Base-by-base conservation (phyloP, 1,140 invertebrate genomes). In the Trichomalopsis sarcophagae region DNA sequence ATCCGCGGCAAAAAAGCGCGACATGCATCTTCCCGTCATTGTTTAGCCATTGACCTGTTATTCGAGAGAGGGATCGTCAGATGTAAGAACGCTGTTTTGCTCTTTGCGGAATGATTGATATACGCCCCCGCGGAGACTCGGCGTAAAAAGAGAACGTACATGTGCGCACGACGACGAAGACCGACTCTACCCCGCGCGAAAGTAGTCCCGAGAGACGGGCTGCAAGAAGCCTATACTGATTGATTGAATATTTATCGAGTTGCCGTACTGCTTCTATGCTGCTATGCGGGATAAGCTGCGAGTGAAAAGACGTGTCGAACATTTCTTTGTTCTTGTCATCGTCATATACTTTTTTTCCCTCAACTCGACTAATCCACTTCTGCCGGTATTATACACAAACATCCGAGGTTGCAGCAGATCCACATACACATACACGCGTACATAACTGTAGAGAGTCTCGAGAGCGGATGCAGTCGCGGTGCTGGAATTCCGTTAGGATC, bases 401-500 rank as follows among this genome's bases (percentile, higher is more conserved):
- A 62, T 62, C 21, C 55, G n/a, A n/a, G 55, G n/a, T 21, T 62
- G 55, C 55, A 36, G 17, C 17, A n/a, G 21, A 21, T 5, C 5
- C 55, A 62, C 17, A 62, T 21, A 21, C 55, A 62, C 17, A 62
- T 21, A 5, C 21, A 9, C 21, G 55, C 5, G 17, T 62, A n/a
- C 17, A 62, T 62, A 6, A 62, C 55, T 62, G 55, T 6, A 62
- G 55, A 55, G 50, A 62, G 14, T 62, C 21, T 33, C 27, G 27
- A 27, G 68, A 30, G 71, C 30, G 33, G 81, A 47, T 62, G 50
- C 36, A 71, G n/a, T 50, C n/a, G 33, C 30, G 50, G 33, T 73
- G 9, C 14, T 73, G 82, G 82, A 84, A 78, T 78, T 78, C 44
- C 68, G 40, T 30, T 80, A 81, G 86, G 85, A 85, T 87, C 89